These are phyloP conservation scores for Crepidodera aurea DNA, from an alignment of 2,888 invertebrate species.

Conservation along the genomic window DNA sequence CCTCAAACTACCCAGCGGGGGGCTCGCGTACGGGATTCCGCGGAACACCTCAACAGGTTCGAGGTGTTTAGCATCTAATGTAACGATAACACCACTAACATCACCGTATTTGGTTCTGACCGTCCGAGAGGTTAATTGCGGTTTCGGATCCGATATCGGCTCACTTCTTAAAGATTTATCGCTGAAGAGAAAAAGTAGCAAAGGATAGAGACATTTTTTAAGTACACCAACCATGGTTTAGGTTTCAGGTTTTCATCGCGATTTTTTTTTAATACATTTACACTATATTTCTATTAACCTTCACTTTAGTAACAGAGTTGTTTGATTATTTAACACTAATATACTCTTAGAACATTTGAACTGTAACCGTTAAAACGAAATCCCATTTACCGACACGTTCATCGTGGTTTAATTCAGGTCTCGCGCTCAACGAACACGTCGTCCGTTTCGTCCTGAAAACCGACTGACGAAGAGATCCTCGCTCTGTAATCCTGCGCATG, in stretches of 20 bases:
- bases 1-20: constrained; percentile 85
- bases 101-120: constrained; percentile 90
- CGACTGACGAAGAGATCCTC: constrained; percentile 59
- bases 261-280: neutral
- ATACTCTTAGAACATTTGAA: neutral
- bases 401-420: neutral
- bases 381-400: constrained; percentile 1
- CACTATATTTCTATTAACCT: neutral
- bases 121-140: constrained; percentile 79
- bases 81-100: constrained; percentile 84
- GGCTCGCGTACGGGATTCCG: constrained; percentile 94
- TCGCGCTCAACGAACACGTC: constrained; percentile 35
- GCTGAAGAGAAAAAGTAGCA: neutral
- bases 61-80: constrained; percentile 80
- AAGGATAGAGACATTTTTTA: neutral
- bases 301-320: neutral
- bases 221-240: constrained; percentile 10
- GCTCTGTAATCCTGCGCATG: constrained; percentile 63
- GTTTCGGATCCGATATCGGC: constrained; percentile 51
- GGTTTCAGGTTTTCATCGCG: constrained; percentile 2
- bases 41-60: constrained; percentile 92
- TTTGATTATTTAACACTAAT: no score
- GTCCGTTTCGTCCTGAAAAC: constrained; percentile 52
- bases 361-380: neutral
- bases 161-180: constrained; percentile 42